A percentile compares a stretch with the other conserved stretches of the same genome.
Evolutionary conservation across 2,888 invertebrate genomes (phyloP).

Genomic region (Coleophora deauratella): DNA sequence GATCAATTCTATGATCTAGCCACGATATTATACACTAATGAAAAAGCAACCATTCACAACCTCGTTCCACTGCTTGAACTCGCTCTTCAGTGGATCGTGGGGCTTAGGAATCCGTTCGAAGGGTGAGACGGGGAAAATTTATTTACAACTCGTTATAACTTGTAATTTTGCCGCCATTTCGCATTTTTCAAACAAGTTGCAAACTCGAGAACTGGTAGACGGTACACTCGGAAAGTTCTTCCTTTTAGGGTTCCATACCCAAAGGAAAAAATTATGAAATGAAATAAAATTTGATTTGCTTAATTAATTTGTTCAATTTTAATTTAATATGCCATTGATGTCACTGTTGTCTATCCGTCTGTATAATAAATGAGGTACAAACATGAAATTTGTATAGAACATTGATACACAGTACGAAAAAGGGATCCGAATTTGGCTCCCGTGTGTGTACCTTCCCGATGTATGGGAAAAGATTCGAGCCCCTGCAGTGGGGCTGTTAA

Average conservation of each 20-base stretch:
- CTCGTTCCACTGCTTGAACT: no score
- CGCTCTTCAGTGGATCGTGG: no score
- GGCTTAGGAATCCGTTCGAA: no score
- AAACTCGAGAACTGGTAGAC: background rate
- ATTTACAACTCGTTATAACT: conserved; percentile 16
- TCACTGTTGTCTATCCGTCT: no score
- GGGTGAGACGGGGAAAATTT: no score
- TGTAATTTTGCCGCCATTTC: conserved; percentile 8
- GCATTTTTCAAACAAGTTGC: conserved; percentile 6
- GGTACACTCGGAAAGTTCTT: background rate
- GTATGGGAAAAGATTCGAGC: no score
- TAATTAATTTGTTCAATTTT: background rate
- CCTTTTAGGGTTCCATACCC: background rate
- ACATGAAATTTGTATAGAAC: background rate
- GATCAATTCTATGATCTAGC: no score
- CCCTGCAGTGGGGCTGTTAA: no score
- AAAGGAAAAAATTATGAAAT: background rate
- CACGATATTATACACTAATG: no score
- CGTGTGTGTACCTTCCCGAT: no score
- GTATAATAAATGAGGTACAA: background rate
- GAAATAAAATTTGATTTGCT: background rate
- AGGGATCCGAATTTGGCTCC: no score
- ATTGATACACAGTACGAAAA: background rate
- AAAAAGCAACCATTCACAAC: no score
- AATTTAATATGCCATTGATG: background rate